Evolutionary conservation across 1,140 invertebrate genomes (phyloP).

Genomic region (Oedothorax gibbosus): DNA sequence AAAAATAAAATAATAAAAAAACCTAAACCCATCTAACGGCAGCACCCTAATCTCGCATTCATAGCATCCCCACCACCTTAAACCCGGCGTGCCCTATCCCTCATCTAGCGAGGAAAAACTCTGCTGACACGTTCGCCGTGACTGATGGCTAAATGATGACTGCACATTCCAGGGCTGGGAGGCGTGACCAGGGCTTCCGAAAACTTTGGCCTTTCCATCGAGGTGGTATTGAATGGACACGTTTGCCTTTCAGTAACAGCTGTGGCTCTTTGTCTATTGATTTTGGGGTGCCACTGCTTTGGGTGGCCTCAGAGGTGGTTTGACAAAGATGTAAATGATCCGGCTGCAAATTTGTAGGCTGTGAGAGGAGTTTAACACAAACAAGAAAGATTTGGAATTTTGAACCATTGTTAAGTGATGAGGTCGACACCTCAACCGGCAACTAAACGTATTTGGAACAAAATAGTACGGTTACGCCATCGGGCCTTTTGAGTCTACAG

Average conservation of each 20-base stretch:
- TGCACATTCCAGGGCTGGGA: constrained; percentile 25
- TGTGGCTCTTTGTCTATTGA: constrained; percentile 48
- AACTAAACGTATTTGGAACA: too few species aligned
- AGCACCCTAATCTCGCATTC: constrained; percentile 16
- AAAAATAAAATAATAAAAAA: too few species aligned
- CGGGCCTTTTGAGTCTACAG: too few species aligned
- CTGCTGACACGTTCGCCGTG: constrained; percentile 44
- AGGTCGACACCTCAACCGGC: too few species aligned
- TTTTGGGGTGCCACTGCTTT: constrained; percentile 23
- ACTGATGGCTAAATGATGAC: constrained; percentile 55
- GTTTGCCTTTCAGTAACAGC: constrained; percentile 54
- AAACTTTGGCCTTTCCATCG: constrained; percentile 49
- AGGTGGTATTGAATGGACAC: constrained; percentile 53
- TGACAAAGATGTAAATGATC: too few species aligned
- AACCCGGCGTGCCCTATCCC: not conserved
- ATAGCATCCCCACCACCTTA: constrained; percentile 19
- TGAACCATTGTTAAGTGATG: too few species aligned
- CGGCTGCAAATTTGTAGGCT: too few species aligned
- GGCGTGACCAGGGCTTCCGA: not conserved
- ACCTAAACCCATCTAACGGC: not conserved
- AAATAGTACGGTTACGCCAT: too few species aligned
- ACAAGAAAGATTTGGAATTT: too few species aligned
- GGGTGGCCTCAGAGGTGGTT: too few species aligned
- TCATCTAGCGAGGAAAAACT: constrained; percentile 7
- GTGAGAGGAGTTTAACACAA: too few species aligned